Base-by-base conservation (phyloP, 35 echinoderm and acorn worm species). In the Nesometra sesokonis region DNA sequence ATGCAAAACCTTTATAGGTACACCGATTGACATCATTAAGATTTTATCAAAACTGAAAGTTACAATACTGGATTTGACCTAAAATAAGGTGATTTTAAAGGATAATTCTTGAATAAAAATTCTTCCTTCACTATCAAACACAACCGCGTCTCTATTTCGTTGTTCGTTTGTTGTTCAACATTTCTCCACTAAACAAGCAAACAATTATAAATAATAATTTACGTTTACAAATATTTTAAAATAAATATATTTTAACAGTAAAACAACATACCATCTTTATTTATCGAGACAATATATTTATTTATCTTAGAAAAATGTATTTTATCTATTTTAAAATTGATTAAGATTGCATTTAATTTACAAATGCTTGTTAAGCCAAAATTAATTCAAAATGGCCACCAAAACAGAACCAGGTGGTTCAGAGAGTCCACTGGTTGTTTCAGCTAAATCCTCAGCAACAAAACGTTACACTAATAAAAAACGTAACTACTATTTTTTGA, bases 1-100 rank as follows among this genome's bases (percentile, higher is more conserved):
- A 77, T 97, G 95, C 57, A 97, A 97, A 91, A 97, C 95, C 80
- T 97, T 97, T 43, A 97, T 97, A 52, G 95, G 95, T 37, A 97
- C 95, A 80, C 95, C 95, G 30, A 97, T 97, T 23, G 95, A 97
- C 95, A 97, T 97, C 52, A 84, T 97, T 29, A 38, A 17, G 8
- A 19, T 19, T 27, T 67, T 17, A 11, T 67, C 7, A 67, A 17
- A 67, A 67, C 23, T 3, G 2, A 19, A 67, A 11, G 7, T 67
- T 1, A 67, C 7, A 67, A 67, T 67, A 19, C 21, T 27, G 23
- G 52, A 67, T 67, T 5, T 67, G 52, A 67, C 23, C 52, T 67
- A 17, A 67, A 67, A 19, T 13, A 19, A 17, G 23, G 23, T 27
- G 52, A 67, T 67, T 67, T 67, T 67, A 19, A 67, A 67, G 11